These are phyloP conservation scores for Argyresthia goedartella DNA, from an alignment of 2,888 invertebrate genomes.

Conservation along the genomic window DNA sequence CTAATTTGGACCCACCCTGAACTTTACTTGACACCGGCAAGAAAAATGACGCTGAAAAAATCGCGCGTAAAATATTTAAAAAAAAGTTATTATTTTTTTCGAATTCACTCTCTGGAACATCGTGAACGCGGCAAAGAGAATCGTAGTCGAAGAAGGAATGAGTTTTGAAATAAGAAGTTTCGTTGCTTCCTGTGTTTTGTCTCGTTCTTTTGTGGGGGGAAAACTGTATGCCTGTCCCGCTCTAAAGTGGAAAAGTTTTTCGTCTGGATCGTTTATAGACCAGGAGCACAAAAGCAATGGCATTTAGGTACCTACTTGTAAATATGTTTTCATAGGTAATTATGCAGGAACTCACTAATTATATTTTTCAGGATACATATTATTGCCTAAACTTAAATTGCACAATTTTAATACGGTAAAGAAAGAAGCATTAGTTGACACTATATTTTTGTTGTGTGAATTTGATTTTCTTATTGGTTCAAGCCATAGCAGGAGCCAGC, in stretches of 20 bases:
- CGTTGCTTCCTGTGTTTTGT: constrained; percentile 42
- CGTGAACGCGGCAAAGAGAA: constrained; percentile 22
- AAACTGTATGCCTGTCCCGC: constrained; percentile 26
- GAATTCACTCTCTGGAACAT: background rate
- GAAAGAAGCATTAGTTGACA: too few relatives aligned
- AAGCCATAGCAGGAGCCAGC: too few relatives aligned
- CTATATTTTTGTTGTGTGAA: too few relatives aligned
- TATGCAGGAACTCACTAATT: background rate
- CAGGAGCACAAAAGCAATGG: constrained; percentile 16
- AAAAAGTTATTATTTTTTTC: background rate
- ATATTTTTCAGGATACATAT: background rate
- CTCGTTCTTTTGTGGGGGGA: constrained; percentile 26
- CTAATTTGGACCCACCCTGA: constrained; percentile 18
- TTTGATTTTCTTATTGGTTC: too few relatives aligned
- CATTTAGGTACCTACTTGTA: background rate
- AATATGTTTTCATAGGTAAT: background rate
- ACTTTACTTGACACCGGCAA: constrained; percentile 3
- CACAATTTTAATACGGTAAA: background rate
- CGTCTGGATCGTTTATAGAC: constrained; percentile 34
- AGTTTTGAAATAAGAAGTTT: constrained; percentile 20
- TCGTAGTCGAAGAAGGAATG: constrained; percentile 40
- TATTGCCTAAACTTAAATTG: background rate
- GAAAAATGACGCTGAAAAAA: background rate
- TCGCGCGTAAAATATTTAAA: background rate
- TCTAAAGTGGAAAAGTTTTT: constrained; percentile 38